Evolutionary conservation across 2,888 invertebrate genomes (phyloP).

Genomic region (Oscheius sp.): DNA sequence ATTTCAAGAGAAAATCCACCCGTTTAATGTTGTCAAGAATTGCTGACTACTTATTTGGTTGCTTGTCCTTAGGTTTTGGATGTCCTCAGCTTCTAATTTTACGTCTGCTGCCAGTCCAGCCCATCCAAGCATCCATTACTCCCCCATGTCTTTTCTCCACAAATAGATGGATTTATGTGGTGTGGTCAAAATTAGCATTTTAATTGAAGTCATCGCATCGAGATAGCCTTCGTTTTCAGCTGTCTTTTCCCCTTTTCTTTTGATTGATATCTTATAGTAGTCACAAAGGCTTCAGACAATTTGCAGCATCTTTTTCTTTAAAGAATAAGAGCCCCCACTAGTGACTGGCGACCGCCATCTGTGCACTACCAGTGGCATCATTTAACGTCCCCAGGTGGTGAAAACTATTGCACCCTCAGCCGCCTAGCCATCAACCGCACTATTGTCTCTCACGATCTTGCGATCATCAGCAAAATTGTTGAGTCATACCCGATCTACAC

Average conservation of each 20-base stretch:
- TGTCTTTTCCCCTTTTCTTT: background rate
- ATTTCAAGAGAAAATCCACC: no score
- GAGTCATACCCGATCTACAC: no score
- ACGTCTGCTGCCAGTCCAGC: background rate
- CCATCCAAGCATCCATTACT: no score
- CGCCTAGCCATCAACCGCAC: no score
- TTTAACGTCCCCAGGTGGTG: slow-evolving; percentile 1
- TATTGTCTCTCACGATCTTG: no score
- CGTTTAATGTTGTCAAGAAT: no score
- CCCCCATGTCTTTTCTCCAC: no score
- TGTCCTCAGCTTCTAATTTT: background rate
- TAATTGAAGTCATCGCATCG: background rate
- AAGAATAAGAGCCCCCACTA: background rate
- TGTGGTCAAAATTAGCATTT: slow-evolving; percentile 24
- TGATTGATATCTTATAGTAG: background rate
- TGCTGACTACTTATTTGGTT: background rate
- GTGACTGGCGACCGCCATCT: slow-evolving; percentile 4
- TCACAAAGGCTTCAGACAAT: background rate
- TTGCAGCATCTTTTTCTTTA: slow-evolving; percentile 11
- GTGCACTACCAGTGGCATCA: slow-evolving; percentile 27
- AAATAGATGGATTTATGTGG: background rate
- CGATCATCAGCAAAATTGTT: no score
- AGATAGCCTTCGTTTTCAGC: background rate
- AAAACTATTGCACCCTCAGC: background rate
- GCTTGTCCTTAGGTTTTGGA: background rate